Percentiles rank a stretch among this genome's conserved stretches.
Conservation (phyloP, 1,140 invertebrate species). For the Nomia melanderi region DNA sequence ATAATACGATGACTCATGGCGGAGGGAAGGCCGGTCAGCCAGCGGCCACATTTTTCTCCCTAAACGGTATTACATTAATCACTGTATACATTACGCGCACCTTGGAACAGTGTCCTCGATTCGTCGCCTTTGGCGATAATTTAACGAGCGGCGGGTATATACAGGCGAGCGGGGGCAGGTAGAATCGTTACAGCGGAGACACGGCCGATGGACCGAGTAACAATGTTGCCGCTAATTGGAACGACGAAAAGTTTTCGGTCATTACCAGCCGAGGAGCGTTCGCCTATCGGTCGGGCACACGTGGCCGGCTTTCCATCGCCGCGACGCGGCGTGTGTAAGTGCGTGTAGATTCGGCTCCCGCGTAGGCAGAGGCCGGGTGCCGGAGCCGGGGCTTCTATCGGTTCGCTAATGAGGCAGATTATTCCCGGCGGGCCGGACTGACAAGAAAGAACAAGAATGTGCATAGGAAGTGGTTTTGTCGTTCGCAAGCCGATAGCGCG, state of each 20-base stretch:
- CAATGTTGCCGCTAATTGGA: conserved; percentile 24
- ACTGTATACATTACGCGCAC: not conserved
- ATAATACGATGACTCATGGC: not conserved
- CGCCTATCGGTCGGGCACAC: not conserved
- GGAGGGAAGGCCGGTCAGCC: not conserved
- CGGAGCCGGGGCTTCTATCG: conserved; percentile 51
- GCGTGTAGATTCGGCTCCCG: conserved; percentile 26
- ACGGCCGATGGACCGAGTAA: not conserved
- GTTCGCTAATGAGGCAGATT: conserved; percentile 71
- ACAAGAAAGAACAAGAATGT: conserved; percentile 64
- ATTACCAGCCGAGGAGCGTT: conserved; percentile 8
- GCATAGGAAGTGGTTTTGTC: conserved; percentile 73
- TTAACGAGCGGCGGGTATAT: not conserved
- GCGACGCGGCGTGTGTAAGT: conserved; percentile 2
- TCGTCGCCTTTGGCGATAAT: not conserved
- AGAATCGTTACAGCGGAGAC: not conserved
- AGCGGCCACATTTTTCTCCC: not conserved
- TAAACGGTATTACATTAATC: conserved; percentile 1
- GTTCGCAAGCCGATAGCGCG: conserved; percentile 61
- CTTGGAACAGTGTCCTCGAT: not conserved
- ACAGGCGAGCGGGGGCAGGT: too few species aligned
- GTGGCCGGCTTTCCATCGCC: conserved; percentile 18
- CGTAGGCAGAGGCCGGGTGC: conserved; percentile 46
- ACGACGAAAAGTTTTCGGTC: conserved; percentile 23
- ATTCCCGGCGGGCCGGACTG: conserved; percentile 51